These are phyloP conservation scores for Poeciliopsis presidionis DNA, from an alignment of 2,797 vertebrate species.

Conservation along the genomic window DNA sequence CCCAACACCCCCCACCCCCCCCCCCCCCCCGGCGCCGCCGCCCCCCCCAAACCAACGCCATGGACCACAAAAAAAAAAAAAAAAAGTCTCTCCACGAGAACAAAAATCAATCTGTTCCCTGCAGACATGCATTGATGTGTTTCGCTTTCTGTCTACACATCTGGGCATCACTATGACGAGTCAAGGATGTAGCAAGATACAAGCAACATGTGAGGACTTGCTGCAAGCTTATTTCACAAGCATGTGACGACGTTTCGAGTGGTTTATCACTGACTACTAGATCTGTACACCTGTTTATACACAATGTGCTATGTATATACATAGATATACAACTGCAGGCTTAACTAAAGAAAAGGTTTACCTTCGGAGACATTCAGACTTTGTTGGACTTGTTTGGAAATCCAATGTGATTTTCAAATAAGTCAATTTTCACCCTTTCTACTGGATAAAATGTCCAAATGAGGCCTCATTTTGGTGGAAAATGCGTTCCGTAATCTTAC, in stretches of 20 bases:
- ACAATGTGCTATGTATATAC: slow-evolving; percentile 52
- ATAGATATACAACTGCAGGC: slow-evolving; percentile 49
- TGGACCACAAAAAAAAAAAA: slow-evolving; percentile 54
- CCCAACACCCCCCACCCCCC: too few relatives aligned
- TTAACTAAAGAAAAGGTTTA: slow-evolving; percentile 12
- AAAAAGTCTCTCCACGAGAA: slow-evolving; percentile 51
- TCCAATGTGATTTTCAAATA: too few relatives aligned
- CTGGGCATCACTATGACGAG: slow-evolving; percentile 56
- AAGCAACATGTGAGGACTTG: slow-evolving; percentile 43
- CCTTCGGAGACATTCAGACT: slow-evolving; percentile 10
- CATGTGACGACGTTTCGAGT: slow-evolving; percentile 42
- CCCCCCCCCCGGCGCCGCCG: too few relatives aligned
- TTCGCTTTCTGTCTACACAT: slow-evolving; percentile 40
- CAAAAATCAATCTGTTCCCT: slow-evolving; percentile 49
- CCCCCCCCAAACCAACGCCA: too few relatives aligned
- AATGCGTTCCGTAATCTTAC: slow-evolving; percentile 5
- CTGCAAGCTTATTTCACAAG: slow-evolving; percentile 62
- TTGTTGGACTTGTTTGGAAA: not conserved
- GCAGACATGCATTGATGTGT: slow-evolving; percentile 66
- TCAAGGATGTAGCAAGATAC: slow-evolving; percentile 57
- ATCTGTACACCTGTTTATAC: slow-evolving; percentile 61
- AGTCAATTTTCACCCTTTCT: not conserved
- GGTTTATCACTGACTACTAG: slow-evolving; percentile 36
- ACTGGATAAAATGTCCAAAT: not conserved
- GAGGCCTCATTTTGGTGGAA: not conserved